Evolutionary conservation across 2,888 invertebrate genomes (phyloP).

Genomic region (Sesia apiformis): DNA sequence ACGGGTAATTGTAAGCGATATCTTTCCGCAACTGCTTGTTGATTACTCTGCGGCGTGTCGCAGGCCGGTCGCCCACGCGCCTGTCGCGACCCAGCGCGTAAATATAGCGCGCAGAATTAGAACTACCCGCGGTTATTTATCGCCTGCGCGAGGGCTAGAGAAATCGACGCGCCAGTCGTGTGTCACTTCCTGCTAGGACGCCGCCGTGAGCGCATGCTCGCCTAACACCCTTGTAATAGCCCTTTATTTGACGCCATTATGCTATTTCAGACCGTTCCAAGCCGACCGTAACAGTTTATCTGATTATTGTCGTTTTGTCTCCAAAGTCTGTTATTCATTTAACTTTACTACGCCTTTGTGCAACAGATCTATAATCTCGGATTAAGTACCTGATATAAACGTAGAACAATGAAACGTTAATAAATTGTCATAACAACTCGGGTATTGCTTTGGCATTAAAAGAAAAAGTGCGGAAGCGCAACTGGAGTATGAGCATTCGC

Average conservation of each 20-base stretch:
- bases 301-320: slow-evolving; percentile 16
- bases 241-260: slow-evolving; percentile 49
- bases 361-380: not conserved
- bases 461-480: slow-evolving; percentile 17
- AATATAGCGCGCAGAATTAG: slow-evolving; percentile 63
- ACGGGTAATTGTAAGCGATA: not conserved
- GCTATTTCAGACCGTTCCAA: slow-evolving; percentile 30
- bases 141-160: slow-evolving; percentile 17
- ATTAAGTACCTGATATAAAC: not conserved
- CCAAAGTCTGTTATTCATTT: slow-evolving; percentile 18
- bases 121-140: slow-evolving; percentile 66
- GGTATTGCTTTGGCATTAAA: not conserved
- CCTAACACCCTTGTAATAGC: slow-evolving; percentile 38
- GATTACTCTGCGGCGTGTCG: slow-evolving; percentile 31
- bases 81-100: slow-evolving; percentile 41
- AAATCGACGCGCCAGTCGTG: slow-evolving; percentile 26
- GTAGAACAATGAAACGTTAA: not conserved
- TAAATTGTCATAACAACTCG: not conserved
- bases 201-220: slow-evolving; percentile 32
- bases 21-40: not conserved
- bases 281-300: slow-evolving; percentile 23
- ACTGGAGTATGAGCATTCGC: slow-evolving; percentile 12
- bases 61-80: slow-evolving; percentile 30
- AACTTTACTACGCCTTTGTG: slow-evolving; percentile 2
- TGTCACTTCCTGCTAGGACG: slow-evolving; percentile 54